Conservation (phyloP, 2,888 invertebrate genomes). For the Sepiola atlantica region DNA sequence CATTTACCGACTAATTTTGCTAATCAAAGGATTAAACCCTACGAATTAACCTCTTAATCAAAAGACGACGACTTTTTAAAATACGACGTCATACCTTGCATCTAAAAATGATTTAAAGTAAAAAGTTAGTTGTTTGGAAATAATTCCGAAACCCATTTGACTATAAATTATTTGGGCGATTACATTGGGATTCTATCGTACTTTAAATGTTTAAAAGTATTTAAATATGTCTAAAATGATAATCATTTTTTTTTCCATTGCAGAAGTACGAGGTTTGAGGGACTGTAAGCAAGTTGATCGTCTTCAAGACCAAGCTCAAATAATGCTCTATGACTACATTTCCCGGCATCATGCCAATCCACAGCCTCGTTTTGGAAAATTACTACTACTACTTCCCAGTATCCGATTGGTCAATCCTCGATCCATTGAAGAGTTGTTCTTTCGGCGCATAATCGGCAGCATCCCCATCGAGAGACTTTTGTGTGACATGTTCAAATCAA, state of each 20-base stretch:
- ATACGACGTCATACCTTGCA: no score
- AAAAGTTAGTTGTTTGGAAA: no score
- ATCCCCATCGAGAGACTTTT: constrained; percentile 83
- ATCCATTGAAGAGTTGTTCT: constrained; percentile 82
- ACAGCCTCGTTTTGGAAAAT: constrained; percentile 81
- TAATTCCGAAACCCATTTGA: no score
- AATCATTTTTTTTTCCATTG: constrained; percentile 52
- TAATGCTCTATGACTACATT: constrained; percentile 83
- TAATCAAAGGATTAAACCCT: no score
- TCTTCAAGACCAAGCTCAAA: constrained; percentile 87
- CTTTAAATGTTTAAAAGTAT: background rate
- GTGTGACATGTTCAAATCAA: constrained; percentile 79
- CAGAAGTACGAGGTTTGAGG: constrained; percentile 81
- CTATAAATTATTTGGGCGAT: no score
- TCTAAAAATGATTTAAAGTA: no score
- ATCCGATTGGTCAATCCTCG: constrained; percentile 77
- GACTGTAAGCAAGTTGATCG: constrained; percentile 79
- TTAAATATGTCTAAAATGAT: background rate
- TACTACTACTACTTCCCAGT: constrained; percentile 84
- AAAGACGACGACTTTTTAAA: no score
- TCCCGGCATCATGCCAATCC: constrained; percentile 64
- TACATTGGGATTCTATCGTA: no score
- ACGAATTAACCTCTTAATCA: no score
- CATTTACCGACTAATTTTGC: no score
- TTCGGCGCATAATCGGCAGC: constrained; percentile 84